Evolutionary conservation across 2,888 invertebrate genomes (phyloP), one percentile per base, ranked within the genome.

Genomic region (Cephus pulcher): DNA sequence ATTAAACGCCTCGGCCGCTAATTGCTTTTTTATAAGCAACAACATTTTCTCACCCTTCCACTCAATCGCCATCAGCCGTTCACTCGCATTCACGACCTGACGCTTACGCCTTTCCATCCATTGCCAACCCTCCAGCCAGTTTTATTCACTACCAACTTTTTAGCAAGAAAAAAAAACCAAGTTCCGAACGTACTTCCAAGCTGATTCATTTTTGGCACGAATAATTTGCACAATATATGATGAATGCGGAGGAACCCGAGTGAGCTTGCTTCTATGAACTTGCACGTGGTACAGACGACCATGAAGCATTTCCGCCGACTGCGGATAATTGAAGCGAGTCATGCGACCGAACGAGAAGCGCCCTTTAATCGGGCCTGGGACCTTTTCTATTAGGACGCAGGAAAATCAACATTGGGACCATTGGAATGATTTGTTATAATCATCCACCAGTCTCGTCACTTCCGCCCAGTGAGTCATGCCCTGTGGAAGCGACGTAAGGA

Each of bases 1-100:
- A 88, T 88, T 87, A 87, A 88, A 85, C 83, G 86, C 84, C 84
- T 84, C 84, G 79, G 82, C 80, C 81, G 84, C 87, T 89, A 89
- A 88, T 89, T 89, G 86, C 84, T 85, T 87, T 88, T 84, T 82
- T 82, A 82, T 81, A 80, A 80, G 81, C 82, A 79, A 79, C 81
- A 81, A 78, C 80, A 70, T 82, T 83, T 78, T 77, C 73, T 40
- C 75, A 56, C 77, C 79, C 75, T 80, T 81, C 74, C 78, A 35
- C 71, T 75, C 80, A 79, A 78, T 75, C 79, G 78, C 77, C 37
- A 79, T 77, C 40, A 76, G 69, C 74, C 12, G 78, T 78, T 81
- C 71, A 75, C 81, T 73, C 75, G 76, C 76, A 23, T 79, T 77
- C 71, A 75, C 79, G 68, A 75, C 56, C 71, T 73, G 23, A 9